Evolutionary conservation across 2,797 vertebrate genomes (phyloP).

Genomic region (Danionella dracula): DNA sequence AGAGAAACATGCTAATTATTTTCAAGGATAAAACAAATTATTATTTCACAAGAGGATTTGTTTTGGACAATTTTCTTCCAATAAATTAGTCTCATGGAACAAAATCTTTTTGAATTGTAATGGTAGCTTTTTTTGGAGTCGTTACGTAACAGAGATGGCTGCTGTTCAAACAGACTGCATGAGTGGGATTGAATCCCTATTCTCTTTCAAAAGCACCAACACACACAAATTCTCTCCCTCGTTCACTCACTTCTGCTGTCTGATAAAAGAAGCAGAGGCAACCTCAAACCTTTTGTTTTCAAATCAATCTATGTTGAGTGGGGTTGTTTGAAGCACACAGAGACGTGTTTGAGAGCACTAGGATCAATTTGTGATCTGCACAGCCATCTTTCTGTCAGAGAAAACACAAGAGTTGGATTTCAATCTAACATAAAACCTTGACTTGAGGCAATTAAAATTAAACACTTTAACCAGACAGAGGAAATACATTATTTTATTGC

Average conservation of each 20-base stretch:
- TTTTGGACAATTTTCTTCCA: neutral
- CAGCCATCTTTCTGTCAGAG: neutral
- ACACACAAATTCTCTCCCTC: neutral
- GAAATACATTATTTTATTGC: no score
- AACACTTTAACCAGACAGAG: neutral
- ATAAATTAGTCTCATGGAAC: no score
- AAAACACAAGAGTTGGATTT: neutral
- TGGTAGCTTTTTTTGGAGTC: neutral
- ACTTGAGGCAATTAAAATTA: neutral
- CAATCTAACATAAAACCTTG: neutral
- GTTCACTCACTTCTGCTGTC: slow-evolving; percentile 10
- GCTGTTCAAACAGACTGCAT: slow-evolving; percentile 2
- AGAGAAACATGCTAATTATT: no score
- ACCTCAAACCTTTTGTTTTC: neutral
- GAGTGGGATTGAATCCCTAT: slow-evolving; percentile 3
- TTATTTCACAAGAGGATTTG: neutral
- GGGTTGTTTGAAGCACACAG: neutral
- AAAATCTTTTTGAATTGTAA: no score
- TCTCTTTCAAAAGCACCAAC: neutral
- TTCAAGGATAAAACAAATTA: no score
- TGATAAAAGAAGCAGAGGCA: neutral
- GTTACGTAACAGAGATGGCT: slow-evolving; percentile 12
- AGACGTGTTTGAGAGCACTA: neutral
- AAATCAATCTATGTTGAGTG: slow-evolving; percentile 1
- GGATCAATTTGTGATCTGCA: neutral